These are phyloP conservation scores for Gasterosteus aculeatus DNA, from an alignment of 2,113 vertebrate genomes.

Conservation along the genomic window DNA sequence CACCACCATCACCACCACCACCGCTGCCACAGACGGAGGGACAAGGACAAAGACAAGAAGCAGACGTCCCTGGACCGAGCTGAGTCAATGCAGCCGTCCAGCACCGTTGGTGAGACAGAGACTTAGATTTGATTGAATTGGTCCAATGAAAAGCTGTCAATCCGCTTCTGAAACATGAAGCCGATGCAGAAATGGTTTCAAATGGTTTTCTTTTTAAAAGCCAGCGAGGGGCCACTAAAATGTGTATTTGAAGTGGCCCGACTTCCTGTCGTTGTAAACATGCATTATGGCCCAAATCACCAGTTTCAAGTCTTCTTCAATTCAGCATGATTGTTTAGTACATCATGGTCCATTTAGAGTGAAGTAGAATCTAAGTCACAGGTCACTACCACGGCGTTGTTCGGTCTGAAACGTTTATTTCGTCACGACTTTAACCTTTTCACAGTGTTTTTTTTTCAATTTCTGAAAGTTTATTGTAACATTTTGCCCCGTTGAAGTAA, in stretches of 20 bases:
- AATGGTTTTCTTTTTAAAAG: background rate
- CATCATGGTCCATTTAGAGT: too few relatives aligned
- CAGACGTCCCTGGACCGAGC: slow-evolving; percentile 89
- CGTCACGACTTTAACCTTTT: too few relatives aligned
- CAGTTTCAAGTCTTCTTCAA: too few relatives aligned
- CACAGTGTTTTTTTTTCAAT: too few relatives aligned
- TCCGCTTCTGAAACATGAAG: background rate
- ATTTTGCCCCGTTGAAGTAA: background rate
- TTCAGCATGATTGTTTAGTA: too few relatives aligned
- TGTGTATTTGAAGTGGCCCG: background rate
- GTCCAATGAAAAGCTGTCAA: background rate
- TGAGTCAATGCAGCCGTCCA: slow-evolving; percentile 77
- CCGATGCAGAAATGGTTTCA: background rate
- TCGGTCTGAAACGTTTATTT: too few relatives aligned
- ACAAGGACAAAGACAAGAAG: slow-evolving; percentile 91
- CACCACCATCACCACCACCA: slow-evolving; percentile 84
- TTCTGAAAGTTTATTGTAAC: too few relatives aligned
- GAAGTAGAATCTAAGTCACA: too few relatives aligned
- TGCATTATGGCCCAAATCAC: too few relatives aligned
- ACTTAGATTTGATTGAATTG: background rate
- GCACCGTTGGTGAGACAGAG: slow-evolving; percentile 80
- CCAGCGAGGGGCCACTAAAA: background rate
- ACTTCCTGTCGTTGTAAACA: too few relatives aligned
- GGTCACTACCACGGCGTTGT: too few relatives aligned
- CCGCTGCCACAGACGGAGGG: slow-evolving; percentile 91